These are phyloP conservation scores for Arremon aurantiirostris DNA, from an alignment of 2,797 vertebrate genomes.

Conservation along the genomic window DNA sequence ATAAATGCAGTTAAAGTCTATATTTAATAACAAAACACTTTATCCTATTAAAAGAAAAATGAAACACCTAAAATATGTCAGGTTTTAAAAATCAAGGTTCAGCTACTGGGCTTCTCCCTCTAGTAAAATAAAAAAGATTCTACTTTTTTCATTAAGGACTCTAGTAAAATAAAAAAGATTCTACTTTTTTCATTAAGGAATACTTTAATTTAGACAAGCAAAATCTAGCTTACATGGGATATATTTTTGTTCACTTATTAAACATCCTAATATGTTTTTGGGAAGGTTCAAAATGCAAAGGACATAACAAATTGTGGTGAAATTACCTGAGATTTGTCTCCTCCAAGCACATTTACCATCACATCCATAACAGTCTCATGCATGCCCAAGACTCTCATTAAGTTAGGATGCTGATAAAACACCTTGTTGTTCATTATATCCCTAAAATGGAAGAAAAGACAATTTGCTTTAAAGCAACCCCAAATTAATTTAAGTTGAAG, in stretches of 20 bases:
- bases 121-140: neutral
- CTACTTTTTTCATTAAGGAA: neutral
- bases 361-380: constrained; percentile 99
- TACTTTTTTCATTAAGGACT: neutral
- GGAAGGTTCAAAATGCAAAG: neutral
- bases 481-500: neutral
- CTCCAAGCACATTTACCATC: constrained; percentile 97
- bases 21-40: neutral
- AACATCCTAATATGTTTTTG: neutral
- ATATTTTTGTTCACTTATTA: neutral
- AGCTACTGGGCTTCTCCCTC: neutral
- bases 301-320: neutral
- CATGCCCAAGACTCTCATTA: constrained; percentile 98
- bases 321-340: constrained; percentile 94
- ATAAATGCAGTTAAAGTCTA: neutral
- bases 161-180: neutral
- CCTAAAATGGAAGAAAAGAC: constrained; percentile 65
- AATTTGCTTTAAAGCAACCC: neutral
- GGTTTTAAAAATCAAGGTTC: neutral
- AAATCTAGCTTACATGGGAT: neutral
- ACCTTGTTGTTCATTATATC: constrained; percentile 99
- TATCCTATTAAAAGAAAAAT: neutral
- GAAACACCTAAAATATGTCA: neutral
- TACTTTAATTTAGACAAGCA: neutral
- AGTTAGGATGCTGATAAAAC: constrained; percentile 98